phyloP scores from a whole-genome alignment of 2,113 vertebrate species.

The Laticauda laticaudata region DNA sequence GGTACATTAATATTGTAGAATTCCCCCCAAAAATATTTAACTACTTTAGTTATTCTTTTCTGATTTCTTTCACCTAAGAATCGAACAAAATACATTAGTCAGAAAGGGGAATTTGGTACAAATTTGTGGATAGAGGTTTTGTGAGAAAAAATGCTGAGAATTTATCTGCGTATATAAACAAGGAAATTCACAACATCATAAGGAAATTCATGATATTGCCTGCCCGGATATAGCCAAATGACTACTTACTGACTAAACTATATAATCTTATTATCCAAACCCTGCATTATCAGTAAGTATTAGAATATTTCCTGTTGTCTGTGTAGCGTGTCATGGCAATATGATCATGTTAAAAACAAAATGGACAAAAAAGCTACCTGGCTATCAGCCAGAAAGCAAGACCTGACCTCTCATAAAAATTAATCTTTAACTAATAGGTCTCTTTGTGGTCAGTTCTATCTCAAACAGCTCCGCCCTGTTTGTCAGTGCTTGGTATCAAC shows the following conservation, averaged over 20 bases:
- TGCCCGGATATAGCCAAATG: not conserved
- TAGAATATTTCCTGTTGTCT: not conserved
- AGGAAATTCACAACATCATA: not conserved
- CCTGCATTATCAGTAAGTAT: not conserved
- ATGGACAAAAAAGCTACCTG: not conserved
- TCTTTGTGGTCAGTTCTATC: slow-evolving; percentile 4
- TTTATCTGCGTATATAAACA: not conserved
- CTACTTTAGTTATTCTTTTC: not conserved
- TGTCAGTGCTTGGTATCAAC: not conserved
- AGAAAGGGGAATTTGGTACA: not conserved
- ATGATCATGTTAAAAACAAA: not conserved
- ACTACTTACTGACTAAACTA: not conserved
- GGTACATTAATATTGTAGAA: not conserved
- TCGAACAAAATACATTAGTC: not conserved
- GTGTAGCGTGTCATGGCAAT: not conserved
- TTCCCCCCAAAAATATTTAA: not conserved
- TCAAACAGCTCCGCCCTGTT: slow-evolving; percentile 21
- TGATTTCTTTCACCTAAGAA: not conserved
- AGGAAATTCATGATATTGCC: not conserved
- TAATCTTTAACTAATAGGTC: not conserved
- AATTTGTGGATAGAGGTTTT: not conserved
- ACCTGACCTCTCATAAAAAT: not conserved
- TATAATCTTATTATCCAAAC: not conserved
- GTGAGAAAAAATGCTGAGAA: not conserved
- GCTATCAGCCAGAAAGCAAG: not conserved